These are phyloP conservation scores for Mycteria americana DNA, from an alignment of 2,797 vertebrate genomes.

Conservation along the genomic window DNA sequence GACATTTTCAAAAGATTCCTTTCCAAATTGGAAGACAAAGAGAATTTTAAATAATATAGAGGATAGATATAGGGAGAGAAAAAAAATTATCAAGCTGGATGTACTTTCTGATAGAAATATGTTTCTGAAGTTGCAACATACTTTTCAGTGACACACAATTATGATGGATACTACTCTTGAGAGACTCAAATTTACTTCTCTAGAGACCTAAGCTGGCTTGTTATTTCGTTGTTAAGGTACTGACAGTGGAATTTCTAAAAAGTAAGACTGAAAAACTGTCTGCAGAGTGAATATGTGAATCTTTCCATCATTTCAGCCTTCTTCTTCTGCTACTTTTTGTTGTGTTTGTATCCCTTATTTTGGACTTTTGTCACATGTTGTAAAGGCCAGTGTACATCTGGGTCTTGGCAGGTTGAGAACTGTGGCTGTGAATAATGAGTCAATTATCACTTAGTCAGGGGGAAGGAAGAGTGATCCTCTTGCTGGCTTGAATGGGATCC, in stretches of 20 bases:
- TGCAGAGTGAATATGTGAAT: background rate
- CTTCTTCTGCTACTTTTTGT: background rate
- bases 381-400: background rate
- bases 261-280: background rate
- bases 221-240: conserved; percentile 19
- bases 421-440: conserved; percentile 70
- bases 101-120: conserved; percentile 12
- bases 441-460: conserved; percentile 53
- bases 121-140: background rate
- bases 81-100: background rate
- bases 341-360: conserved; percentile 28
- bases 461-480: conserved; percentile 46
- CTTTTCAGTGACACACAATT: conserved; percentile 2
- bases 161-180: background rate
- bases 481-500: conserved; percentile 35
- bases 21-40: background rate
- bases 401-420: conserved; percentile 56
- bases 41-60: conserved; percentile 18
- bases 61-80: background rate
- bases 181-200: conserved; percentile 15
- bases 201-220: background rate
- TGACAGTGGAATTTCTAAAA: conserved; percentile 7
- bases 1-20: background rate
- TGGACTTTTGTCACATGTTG: conserved; percentile 19
- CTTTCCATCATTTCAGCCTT: background rate